Evolutionary conservation across 2,113 vertebrate species (phyloP).

Genomic region (Elgaria multicarinata): DNA sequence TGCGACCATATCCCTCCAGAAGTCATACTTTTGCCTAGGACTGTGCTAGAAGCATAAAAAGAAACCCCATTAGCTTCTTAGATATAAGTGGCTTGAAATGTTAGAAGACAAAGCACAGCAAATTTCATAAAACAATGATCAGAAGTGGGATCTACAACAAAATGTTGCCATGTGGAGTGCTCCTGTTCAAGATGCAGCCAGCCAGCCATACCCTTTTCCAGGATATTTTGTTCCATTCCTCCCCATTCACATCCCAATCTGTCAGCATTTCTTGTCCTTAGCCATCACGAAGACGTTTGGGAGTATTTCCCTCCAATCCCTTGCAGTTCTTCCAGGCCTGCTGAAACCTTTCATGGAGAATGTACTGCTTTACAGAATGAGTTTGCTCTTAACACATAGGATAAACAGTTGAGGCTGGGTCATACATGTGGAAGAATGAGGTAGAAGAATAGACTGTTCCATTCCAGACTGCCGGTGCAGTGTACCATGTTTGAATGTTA

Average conservation of each 20-base stretch:
- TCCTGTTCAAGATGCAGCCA: not conserved
- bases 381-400: not conserved
- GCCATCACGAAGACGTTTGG: not conserved
- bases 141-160: not conserved
- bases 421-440: not conserved
- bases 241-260: not conserved
- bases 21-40: slow-evolving; percentile 87
- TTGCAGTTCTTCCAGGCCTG: too few relatives aligned
- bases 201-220: not conserved
- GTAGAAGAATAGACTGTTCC: not conserved
- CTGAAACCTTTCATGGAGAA: too few relatives aligned
- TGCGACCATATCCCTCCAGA: slow-evolving; percentile 95
- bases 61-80: slow-evolving; percentile 39
- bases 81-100: not conserved
- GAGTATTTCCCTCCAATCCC: not conserved
- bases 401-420: not conserved
- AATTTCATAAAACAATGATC: slow-evolving; percentile 8
- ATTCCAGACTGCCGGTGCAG: not conserved
- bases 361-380: not conserved
- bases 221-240: not conserved
- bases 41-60: slow-evolving; percentile 78
- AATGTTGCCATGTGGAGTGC: not conserved
- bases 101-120: slow-evolving; percentile 5
- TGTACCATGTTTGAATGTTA: not conserved
- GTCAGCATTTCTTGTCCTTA: not conserved